Evolutionary conservation across 2,888 invertebrate genomes (phyloP).

Genomic region (Troides helena): DNA sequence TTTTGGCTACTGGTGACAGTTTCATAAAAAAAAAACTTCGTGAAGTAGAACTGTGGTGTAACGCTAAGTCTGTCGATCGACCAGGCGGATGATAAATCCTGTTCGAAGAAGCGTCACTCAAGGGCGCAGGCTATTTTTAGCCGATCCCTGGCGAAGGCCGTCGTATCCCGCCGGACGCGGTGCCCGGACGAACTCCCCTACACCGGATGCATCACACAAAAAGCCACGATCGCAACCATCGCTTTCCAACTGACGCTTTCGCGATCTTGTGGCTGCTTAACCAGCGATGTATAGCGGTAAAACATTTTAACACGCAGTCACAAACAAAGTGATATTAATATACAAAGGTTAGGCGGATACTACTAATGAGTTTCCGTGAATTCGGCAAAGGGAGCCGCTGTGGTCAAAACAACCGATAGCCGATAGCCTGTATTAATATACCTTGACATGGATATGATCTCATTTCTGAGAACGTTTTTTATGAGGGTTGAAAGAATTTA

Average conservation of each 20-base stretch:
- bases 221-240: conserved; percentile 19
- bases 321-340: not conserved
- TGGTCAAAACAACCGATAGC: not conserved
- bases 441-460: conserved; percentile 8
- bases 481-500: conserved; percentile 7
- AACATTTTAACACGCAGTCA: conserved; percentile 7
- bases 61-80: conserved; percentile 27
- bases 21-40: too few relatives aligned
- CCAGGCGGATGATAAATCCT: conserved; percentile 64
- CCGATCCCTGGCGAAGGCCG: conserved; percentile 52
- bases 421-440: conserved; percentile 15
- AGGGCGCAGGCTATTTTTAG: conserved; percentile 74
- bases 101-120: conserved; percentile 64
- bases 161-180: conserved; percentile 44
- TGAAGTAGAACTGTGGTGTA: conserved; percentile 2
- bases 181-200: conserved; percentile 46
- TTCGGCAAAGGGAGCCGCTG: conserved; percentile 34
- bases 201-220: conserved; percentile 26
- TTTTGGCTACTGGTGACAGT: too few relatives aligned
- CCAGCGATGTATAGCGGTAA: conserved; percentile 12
- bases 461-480: conserved; percentile 15
- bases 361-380: conserved; percentile 60
- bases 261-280: not conserved
- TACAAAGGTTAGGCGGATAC: conserved; percentile 44
- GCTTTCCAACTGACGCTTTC: conserved; percentile 13